Percentiles rank a stretch among this genome's conserved stretches.
Conservation (phyloP, 2,113 vertebrate genomes). For the Rhadina sibilatrix region DNA sequence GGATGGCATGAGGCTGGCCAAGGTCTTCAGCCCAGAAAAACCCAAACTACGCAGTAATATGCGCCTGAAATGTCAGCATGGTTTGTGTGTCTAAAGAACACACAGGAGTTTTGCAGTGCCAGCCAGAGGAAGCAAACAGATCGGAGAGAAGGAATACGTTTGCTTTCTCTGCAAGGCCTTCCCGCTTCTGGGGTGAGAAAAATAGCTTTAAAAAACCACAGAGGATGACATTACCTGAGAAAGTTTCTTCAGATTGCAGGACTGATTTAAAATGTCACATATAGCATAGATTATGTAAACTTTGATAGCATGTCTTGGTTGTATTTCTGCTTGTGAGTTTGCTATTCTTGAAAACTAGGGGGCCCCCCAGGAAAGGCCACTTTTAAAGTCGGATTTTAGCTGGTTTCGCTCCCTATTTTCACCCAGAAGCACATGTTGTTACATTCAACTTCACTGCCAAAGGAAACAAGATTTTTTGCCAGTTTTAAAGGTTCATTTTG, state of each 20-base stretch:
- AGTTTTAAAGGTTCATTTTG: not conserved
- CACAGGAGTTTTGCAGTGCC: not conserved
- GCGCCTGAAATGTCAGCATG: rapidly evolving
- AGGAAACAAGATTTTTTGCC: not conserved
- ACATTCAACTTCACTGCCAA: not conserved
- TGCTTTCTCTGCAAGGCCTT: not conserved
- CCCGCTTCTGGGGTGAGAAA: not conserved
- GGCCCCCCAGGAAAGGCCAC: not conserved
- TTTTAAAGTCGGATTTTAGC: not conserved
- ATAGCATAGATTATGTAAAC: not conserved
- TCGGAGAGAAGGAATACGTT: not conserved
- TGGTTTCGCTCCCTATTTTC: not conserved
- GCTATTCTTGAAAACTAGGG: not conserved
- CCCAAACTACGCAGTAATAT: rapidly evolving
- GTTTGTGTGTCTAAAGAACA: not conserved
- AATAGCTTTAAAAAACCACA: not conserved
- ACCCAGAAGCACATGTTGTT: not conserved
- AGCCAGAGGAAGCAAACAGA: not conserved
- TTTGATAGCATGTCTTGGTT: not conserved
- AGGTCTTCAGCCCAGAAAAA: not conserved
- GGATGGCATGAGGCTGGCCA: not conserved
- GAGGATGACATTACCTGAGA: not conserved
- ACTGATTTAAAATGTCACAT: not conserved
- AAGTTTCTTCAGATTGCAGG: not conserved
- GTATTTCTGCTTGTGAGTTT: not conserved